Conservation (phyloP, 2,113 vertebrate genomes). For the Toxotes chatareus region DNA sequence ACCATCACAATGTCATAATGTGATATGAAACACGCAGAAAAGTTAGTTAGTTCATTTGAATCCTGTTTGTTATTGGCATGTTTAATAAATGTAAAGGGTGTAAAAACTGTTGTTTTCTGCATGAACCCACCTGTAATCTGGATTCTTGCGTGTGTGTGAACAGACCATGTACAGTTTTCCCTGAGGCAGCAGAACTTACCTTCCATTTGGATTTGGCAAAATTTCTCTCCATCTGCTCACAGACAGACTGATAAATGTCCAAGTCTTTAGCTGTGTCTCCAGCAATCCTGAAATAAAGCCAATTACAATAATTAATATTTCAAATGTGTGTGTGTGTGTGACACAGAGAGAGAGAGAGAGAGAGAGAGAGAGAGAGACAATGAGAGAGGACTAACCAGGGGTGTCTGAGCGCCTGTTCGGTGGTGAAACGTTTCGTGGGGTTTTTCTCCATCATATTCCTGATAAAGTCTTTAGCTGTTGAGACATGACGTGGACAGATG, state of each 20-base stretch:
- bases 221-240: conserved; percentile 93
- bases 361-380: too few relatives aligned
- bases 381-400: conserved; percentile 87
- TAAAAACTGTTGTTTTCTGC: too few relatives aligned
- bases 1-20: background rate
- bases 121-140: background rate
- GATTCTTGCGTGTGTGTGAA: background rate
- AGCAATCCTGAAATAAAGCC: conserved; percentile 87
- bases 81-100: background rate
- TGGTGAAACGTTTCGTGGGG: conserved; percentile 87
- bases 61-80: too few relatives aligned
- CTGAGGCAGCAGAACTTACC: conserved; percentile 82
- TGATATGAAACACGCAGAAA: background rate
- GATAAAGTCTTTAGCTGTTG: conserved; percentile 94
- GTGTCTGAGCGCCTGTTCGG: conserved; percentile 90
- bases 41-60: too few relatives aligned
- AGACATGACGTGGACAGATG: conserved; percentile 27
- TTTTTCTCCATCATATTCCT: conserved; percentile 91
- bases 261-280: conserved; percentile 89
- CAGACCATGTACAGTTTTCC: background rate
- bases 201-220: conserved; percentile 95
- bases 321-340: background rate
- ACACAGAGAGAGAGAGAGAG: background rate
- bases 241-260: conserved; percentile 92
- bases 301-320: background rate